phyloP scores from a whole-genome alignment of 2,113 vertebrate genomes.

The Psammodynastes pulverulentus region DNA sequence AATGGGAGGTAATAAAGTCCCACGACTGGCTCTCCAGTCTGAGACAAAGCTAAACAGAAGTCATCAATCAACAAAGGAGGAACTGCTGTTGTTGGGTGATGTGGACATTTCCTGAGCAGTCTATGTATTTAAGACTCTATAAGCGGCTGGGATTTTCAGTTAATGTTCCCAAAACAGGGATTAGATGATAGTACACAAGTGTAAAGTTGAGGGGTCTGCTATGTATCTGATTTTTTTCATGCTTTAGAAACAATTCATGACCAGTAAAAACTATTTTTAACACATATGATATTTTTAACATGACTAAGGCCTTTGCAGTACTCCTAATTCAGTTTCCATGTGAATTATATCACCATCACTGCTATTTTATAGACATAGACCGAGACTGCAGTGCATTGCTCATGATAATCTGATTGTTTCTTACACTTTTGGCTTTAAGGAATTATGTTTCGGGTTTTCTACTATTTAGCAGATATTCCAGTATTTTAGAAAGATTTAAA shows the following conservation, averaged over 20 bases:
- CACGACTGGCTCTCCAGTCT: slow-evolving; percentile 63
- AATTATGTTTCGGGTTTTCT: neutral
- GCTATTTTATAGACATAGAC: neutral
- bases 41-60: slow-evolving; percentile 65
- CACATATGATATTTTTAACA: neutral
- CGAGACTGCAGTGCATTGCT: neutral
- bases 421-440: neutral
- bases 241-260: neutral
- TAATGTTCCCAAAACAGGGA: slow-evolving; percentile 5
- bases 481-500: neutral
- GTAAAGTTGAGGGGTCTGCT: neutral
- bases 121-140: slow-evolving; percentile 61
- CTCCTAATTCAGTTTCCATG: neutral
- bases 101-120: slow-evolving; percentile 74
- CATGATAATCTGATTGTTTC: neutral
- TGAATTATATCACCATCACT: neutral
- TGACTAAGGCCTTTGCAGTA: neutral
- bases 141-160: slow-evolving; percentile 30
- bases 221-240: neutral
- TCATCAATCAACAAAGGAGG: slow-evolving; percentile 77
- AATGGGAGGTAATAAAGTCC: slow-evolving; percentile 76
- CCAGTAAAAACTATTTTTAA: neutral
- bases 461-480: neutral
- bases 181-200: neutral
- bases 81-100: slow-evolving; percentile 76